Evolutionary conservation across 1,140 invertebrate genomes (phyloP).

Genomic region (Globodera ellingtonae): DNA sequence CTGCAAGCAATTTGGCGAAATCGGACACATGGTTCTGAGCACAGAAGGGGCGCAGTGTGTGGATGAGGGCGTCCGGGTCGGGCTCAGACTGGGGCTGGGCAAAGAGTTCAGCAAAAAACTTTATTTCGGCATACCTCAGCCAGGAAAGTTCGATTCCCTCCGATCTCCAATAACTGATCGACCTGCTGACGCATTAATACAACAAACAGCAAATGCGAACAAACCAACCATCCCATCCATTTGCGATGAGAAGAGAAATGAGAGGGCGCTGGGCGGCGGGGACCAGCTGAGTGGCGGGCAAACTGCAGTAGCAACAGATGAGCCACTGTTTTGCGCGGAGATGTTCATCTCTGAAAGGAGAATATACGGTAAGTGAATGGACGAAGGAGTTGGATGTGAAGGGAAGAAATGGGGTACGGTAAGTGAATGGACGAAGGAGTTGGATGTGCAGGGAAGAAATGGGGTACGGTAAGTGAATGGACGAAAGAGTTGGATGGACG

Average conservation of each 20-base stretch:
- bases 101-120: background rate
- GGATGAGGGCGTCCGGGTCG: background rate
- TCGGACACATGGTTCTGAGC: conserved; percentile 5
- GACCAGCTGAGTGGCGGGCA: background rate
- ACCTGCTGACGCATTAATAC: background rate
- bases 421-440: background rate
- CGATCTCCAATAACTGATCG: background rate
- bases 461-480: no score
- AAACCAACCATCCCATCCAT: no score
- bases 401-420: no score
- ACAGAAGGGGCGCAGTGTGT: conserved; percentile 17
- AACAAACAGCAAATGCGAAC: background rate
- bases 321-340: background rate
- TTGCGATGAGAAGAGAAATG: background rate
- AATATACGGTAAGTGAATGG: background rate
- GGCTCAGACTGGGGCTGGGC: background rate
- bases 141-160: background rate
- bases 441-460: no score
- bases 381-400: background rate
- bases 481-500: no score
- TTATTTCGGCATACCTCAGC: background rate
- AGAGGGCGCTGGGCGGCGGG: background rate
- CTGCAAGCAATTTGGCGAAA: conserved; percentile 20
- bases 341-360: background rate
- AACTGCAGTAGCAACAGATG: background rate